These are phyloP conservation scores for Agrochola macilenta DNA, from an alignment of 2,888 invertebrate genomes.

Conservation along the genomic window DNA sequence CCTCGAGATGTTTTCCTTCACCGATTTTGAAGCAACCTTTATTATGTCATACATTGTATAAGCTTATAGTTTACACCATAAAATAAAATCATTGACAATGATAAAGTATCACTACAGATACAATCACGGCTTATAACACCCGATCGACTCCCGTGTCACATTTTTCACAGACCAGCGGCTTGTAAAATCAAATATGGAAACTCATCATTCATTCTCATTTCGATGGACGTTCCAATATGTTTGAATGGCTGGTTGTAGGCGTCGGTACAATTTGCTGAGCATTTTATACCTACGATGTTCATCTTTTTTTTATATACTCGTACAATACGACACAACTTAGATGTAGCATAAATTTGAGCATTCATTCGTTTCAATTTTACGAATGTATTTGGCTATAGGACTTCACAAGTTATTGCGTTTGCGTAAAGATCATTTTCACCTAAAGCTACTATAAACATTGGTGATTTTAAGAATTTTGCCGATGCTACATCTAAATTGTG, in stretches of 20 bases:
- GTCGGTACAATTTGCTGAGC: background rate
- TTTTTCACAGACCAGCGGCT: slow-evolving; percentile 44
- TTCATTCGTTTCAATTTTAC: no score
- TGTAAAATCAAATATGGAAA: slow-evolving; percentile 55
- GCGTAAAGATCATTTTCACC: no score
- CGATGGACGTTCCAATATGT: slow-evolving; percentile 24
- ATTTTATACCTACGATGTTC: background rate
- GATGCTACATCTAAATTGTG: no score
- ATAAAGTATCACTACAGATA: slow-evolving; percentile 44
- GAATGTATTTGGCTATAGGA: no score
- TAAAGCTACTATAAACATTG: no score
- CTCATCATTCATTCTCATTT: slow-evolving; percentile 36
- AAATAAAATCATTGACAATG: slow-evolving; percentile 29
- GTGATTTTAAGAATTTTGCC: no score
- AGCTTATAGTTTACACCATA: background rate
- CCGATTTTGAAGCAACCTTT: no score
- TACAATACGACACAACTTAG: no score
- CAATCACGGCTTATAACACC: slow-evolving; percentile 28
- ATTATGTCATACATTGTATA: background rate
- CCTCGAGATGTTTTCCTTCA: no score
- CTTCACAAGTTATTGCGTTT: no score
- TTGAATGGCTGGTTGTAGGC: slow-evolving; percentile 4
- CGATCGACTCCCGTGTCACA: slow-evolving; percentile 26
- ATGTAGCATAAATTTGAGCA: no score
- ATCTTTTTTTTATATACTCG: background rate